These are phyloP conservation scores for Fabriciana adippe DNA, from an alignment of 2,888 invertebrate genomes.

Conservation along the genomic window DNA sequence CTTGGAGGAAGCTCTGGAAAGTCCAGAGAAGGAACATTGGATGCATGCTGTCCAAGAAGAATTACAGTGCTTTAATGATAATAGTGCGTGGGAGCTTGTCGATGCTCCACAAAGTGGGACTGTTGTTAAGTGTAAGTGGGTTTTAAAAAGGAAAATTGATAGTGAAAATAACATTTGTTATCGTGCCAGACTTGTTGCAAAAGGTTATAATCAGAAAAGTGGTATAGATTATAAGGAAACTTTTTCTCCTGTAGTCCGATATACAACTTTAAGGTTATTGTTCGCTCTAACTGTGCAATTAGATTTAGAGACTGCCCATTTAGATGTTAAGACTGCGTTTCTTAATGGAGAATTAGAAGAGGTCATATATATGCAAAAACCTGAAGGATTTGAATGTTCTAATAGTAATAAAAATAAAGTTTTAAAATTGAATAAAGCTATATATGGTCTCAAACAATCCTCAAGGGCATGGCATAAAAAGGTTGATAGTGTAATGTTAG, in stretches of 20 bases:
- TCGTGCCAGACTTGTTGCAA: slow-evolving; percentile 36
- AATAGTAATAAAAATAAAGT: background rate
- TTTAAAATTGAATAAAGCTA: slow-evolving; percentile 5
- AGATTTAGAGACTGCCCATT: background rate
- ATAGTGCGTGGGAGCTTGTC: no score
- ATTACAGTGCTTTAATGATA: background rate
- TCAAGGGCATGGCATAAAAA: slow-evolving; percentile 22
- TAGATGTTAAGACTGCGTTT: background rate
- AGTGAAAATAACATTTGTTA: slow-evolving; percentile 36
- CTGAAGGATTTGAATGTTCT: background rate
- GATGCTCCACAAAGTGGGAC: no score
- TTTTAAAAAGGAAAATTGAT: slow-evolving; percentile 36
- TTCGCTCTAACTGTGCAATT: background rate
- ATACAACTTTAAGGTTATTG: background rate
- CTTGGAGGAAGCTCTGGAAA: slow-evolving; percentile 8
- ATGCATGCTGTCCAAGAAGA: slow-evolving; percentile 34
- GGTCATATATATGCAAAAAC: slow-evolving; percentile 13
- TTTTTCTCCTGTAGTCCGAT: background rate
- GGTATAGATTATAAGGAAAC: slow-evolving; percentile 1
- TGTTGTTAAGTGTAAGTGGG: slow-evolving; percentile 40
- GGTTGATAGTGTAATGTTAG: slow-evolving; percentile 16
- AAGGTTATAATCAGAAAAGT: slow-evolving; percentile 29
- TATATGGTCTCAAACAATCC: slow-evolving; percentile 25
- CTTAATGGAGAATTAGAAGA: slow-evolving; percentile 16
- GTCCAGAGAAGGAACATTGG: slow-evolving; percentile 12